phyloP scores from a whole-genome alignment of 2,888 invertebrate species.

The Monopis laevigella region DNA sequence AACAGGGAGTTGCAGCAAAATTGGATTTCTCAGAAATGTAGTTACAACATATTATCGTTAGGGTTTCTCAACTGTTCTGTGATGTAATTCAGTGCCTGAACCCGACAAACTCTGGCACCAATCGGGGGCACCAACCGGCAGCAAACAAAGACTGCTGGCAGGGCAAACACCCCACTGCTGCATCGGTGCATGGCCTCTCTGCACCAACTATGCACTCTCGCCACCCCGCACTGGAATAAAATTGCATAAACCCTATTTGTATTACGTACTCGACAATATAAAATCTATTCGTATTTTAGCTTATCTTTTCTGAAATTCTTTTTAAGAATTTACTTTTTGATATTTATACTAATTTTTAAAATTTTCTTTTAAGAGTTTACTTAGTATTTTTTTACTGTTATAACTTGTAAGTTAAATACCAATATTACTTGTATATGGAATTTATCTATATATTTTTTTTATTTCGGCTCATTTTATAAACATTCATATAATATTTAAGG shows the following conservation, averaged over 20 bases:
- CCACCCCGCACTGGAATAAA: constrained; percentile 19
- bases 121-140: too few species aligned
- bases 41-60: too few species aligned
- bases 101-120: too few species aligned
- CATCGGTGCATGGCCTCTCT: constrained; percentile 34
- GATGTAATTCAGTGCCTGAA: too few species aligned
- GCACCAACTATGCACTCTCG: constrained; percentile 45
- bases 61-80: too few species aligned
- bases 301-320: not conserved
- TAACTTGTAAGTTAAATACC: too few species aligned
- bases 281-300: not conserved
- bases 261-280: constrained; percentile 2
- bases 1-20: too few species aligned
- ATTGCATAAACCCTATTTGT: constrained; percentile 9
- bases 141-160: constrained; percentile 43
- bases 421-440: too few species aligned
- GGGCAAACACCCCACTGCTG: constrained; percentile 39
- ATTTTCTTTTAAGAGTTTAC: not conserved
- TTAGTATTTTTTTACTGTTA: not conserved
- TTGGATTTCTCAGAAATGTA: too few species aligned
- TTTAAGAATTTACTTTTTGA: not conserved
- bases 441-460: too few species aligned
- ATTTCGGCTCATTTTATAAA: too few species aligned
- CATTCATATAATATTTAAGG: too few species aligned
- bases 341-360: not conserved